These are phyloP conservation scores for Etheostoma perlongum DNA, from an alignment of 2,797 vertebrate species.

Conservation along the genomic window DNA sequence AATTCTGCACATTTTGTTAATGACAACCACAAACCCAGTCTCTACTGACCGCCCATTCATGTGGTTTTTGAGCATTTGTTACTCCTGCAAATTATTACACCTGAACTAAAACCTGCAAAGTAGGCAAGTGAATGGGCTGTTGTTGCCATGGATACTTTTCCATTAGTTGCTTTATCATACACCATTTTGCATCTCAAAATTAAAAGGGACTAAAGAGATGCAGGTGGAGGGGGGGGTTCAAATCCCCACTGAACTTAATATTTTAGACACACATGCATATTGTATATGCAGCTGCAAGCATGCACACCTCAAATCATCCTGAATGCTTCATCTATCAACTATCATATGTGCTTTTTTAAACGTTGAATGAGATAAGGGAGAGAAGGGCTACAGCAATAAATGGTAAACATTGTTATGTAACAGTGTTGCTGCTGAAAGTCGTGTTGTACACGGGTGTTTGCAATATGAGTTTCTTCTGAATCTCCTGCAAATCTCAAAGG, in stretches of 20 bases:
- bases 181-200: constrained; percentile 48
- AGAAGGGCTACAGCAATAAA: constrained; percentile 38
- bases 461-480: constrained; percentile 1
- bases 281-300: constrained; percentile 59
- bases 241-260: constrained; percentile 21
- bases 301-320: constrained; percentile 23
- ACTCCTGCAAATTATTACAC: constrained; percentile 22
- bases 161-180: constrained; percentile 33
- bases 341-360: constrained; percentile 19
- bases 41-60: constrained; percentile 19
- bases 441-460: constrained; percentile 13
- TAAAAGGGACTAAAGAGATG: constrained; percentile 47
- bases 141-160: constrained; percentile 67
- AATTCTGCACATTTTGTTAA: constrained; percentile 31
- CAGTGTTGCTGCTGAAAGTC: constrained; percentile 21
- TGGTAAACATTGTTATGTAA: constrained; percentile 19
- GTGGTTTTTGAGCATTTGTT: constrained; percentile 13
- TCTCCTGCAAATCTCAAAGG: constrained; percentile 14
- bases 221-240: constrained; percentile 9
- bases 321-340: constrained; percentile 29
- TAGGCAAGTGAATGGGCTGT: constrained; percentile 36
- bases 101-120: constrained; percentile 38
- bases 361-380: constrained; percentile 10
- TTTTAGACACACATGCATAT: constrained; percentile 55
- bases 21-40: constrained; percentile 25